These are phyloP conservation scores for Trissoscelio sp. DNA, from an alignment of 2,888 invertebrate genomes.

Conservation along the genomic window DNA sequence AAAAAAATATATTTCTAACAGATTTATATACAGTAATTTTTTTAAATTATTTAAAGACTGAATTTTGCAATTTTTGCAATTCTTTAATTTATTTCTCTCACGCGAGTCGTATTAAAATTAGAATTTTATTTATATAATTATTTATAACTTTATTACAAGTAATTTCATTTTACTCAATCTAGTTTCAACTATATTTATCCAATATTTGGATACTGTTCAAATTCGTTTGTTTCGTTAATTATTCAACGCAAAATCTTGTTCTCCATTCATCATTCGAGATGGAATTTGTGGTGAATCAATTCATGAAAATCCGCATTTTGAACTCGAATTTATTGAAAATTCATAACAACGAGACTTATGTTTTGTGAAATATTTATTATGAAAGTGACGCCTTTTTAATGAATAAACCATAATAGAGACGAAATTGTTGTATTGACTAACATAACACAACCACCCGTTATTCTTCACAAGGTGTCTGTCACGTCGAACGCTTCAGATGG, in stretches of 20 bases:
- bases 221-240: too few relatives aligned
- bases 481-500: slow-evolving; percentile 72
- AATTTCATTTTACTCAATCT: background rate
- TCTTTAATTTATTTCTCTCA: background rate
- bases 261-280: background rate
- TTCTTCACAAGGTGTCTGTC: slow-evolving; percentile 57
- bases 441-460: slow-evolving; percentile 45
- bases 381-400: background rate
- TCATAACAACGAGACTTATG: slow-evolving; percentile 14
- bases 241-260: background rate
- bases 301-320: background rate
- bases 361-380: slow-evolving; percentile 39
- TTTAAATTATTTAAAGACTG: background rate
- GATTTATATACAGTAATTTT: background rate
- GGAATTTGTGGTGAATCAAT: background rate
- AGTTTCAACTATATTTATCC: background rate
- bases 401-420: slow-evolving; percentile 30
- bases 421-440: slow-evolving; percentile 33
- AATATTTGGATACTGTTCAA: background rate
- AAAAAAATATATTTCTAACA: background rate
- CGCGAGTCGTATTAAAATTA: background rate
- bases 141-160: background rate
- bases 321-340: background rate
- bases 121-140: background rate
- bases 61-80: too few relatives aligned